These are phyloP conservation scores for Pluvianellus socialis DNA, from an alignment of 2,113 vertebrate genomes.

Conservation along the genomic window DNA sequence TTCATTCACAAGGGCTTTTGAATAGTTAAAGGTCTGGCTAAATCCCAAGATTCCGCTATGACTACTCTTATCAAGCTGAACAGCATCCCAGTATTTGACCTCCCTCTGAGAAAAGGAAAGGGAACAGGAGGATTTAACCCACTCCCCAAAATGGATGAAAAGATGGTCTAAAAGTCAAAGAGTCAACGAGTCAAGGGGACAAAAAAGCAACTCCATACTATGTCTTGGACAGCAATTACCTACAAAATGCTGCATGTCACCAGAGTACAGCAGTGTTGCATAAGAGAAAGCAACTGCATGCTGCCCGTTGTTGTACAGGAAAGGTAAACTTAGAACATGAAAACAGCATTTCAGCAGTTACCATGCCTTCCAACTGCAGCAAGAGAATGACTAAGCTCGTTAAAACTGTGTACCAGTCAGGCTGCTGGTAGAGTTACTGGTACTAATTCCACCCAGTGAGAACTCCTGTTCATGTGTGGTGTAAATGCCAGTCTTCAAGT, in stretches of 20 bases:
- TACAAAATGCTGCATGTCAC: not conserved
- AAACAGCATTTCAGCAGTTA: conserved; percentile 5
- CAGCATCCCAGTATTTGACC: not conserved
- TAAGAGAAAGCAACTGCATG: not conserved
- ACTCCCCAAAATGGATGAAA: not conserved
- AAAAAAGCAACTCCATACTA: not conserved
- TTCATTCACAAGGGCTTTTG: conserved; percentile 19
- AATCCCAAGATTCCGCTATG: not conserved
- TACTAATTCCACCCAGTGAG: not conserved
- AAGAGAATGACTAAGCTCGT: conserved; percentile 21
- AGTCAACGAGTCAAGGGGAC: not conserved
- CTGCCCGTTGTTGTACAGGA: not conserved
- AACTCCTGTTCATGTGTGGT: not conserved
- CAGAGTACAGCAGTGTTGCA: not conserved
- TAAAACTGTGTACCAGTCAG: not conserved
- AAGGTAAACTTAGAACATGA: not conserved
- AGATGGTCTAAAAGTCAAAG: not conserved
- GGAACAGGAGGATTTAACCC: not conserved
- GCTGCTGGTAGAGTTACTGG: not conserved
- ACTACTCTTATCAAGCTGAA: not conserved
- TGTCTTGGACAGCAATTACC: not conserved
- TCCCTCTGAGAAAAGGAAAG: conserved; percentile 27
- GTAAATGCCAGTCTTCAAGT: not conserved
- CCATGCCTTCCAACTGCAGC: not conserved
- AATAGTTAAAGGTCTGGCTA: conserved; percentile 41